Base-by-base conservation (phyloP, 2,113 vertebrate genomes). In the Sorex fumeus region DNA sequence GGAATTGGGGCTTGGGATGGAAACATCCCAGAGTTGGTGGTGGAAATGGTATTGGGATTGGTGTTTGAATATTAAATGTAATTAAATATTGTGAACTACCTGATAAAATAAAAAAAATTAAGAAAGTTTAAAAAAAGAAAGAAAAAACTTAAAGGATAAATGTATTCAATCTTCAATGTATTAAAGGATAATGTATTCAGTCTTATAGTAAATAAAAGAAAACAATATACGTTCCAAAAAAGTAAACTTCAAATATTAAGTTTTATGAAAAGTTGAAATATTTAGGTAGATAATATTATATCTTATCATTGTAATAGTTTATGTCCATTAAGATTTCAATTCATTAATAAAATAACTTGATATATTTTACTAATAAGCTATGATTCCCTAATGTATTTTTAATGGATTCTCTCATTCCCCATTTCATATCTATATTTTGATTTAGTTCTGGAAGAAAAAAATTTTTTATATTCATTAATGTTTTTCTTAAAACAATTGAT, bases 161-260 rank as follows among this genome's bases (percentile, higher is more conserved):
- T 40, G 40, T 40, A 40, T 84, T 89, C 62, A 79, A 60, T 27
- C 3, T 88, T 86, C 43, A 71, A 6, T 71, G n/a, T 70, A 40
- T 40, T 40, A 40, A 40, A 40, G 40, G 40, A 40, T 40, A 40
- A 40, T 71, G 28, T 70, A 8, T 88, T 91, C 67, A 78, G 30
- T 85, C 50, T 80, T 62, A 85, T 3, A 2, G 25, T 84, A 84
- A 81, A 15, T 11, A 92, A 12, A 82, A 53, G 34, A 91, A 81
- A 85, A 18, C 74, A 23, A 84, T 88, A 64, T 8, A 82, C 74
- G 28, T 88, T 83, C 30, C 53, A 78, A 53, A n/a, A n/a, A 88
- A 91, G 80, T 64, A 88, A 76, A 74, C 23, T 80, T 90, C 40
- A 72, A 12, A 21, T 74, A 10, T 9, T 62, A 64, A 71, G 18